These are phyloP conservation scores for Drosophila vallismaia DNA, from an alignment of 2,888 invertebrate species.

Conservation along the genomic window DNA sequence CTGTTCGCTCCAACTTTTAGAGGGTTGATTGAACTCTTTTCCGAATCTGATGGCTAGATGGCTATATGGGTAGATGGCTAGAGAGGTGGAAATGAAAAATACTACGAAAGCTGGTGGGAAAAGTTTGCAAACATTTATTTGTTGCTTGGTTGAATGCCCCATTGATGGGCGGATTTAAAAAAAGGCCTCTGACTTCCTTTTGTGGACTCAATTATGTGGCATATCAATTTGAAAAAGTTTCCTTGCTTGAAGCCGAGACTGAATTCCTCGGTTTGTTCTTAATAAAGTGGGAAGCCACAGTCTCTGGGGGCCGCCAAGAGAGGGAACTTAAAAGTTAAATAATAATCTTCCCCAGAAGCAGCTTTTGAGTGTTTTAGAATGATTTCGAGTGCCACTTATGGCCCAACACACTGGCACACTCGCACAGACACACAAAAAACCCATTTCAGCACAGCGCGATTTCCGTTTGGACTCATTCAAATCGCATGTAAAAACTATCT, in stretches of 20 bases:
- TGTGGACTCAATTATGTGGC: constrained; percentile 33
- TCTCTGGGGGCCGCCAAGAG: constrained; percentile 13
- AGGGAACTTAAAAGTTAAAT: constrained; percentile 48
- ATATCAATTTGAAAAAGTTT: constrained; percentile 20
- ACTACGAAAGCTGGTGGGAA: constrained; percentile 36
- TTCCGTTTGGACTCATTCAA: constrained; percentile 75
- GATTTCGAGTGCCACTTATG: constrained; percentile 60
- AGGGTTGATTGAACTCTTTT: constrained; percentile 39
- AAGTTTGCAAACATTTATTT: constrained; percentile 44
- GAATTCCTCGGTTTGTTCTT: not conserved
- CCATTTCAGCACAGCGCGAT: constrained; percentile 46
- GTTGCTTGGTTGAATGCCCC: constrained; percentile 36
- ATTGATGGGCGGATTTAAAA: constrained; percentile 7
- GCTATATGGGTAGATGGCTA: not conserved
- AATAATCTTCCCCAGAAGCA: constrained; percentile 55
- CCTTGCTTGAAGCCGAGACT: not conserved
- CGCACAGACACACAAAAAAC: constrained; percentile 11
- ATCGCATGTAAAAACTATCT: constrained; percentile 70
- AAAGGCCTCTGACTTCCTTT: constrained; percentile 15
- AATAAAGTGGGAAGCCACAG: constrained; percentile 14
- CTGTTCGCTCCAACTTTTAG: constrained; percentile 39
- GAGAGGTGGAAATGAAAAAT: not conserved
- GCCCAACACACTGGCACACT: constrained; percentile 3
- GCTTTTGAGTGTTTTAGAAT: constrained; percentile 72
- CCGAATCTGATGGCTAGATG: not conserved